Evolutionary conservation across 2,797 vertebrate species (phyloP), one percentile per base, ranked within the genome.

Genomic region (Sebastolobus altivelis): DNA sequence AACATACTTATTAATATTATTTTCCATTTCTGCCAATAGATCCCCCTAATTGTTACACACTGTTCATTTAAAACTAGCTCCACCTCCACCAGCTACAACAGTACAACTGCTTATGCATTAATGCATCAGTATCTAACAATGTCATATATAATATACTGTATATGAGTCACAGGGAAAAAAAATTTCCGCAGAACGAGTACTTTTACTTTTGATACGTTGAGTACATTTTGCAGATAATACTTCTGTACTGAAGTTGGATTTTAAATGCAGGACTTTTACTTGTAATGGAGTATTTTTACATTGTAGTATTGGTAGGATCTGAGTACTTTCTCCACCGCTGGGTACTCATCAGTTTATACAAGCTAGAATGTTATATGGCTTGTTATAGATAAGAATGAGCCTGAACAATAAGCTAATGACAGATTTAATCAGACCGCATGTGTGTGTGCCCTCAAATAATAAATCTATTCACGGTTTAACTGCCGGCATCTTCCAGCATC

Each of bases 341-440:
- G 54, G 43, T 46, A 22, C 40, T 67, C 13, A 18, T 38, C 22
- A 43, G 66, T 80, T 82, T 77, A 84, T 16, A 77, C 1, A 70
- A 46, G 22, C 43, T 22, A 3, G 1, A 58, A 65, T 14, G 31
- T 76, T 56, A 6, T 38, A 7, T 52, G 6, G 6, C 33, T 56
- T 43, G 37, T 81, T 65, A 38, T 27, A 4, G 31, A 56, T 58
- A 72, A 54, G 16, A 60, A 63, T 35, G 4, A 70, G 33, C 18
- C 16, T 31, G 18, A 58, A 52, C n/a, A 65, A 43, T 14, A 22
- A 78, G 59, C 1, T 18, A 38, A 46, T 71, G 31, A 49, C 56
- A 61, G 55, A 69, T 61, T 65, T 12, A 58, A 46, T 27, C 20
- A 4, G 35, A 70, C 49, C 11, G 0, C 72, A 46, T 46, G 43